Percentiles rank a stretch among this genome's conserved stretches.
These are phyloP conservation scores for Sebastes steindachneri DNA, from an alignment of 2,797 vertebrate genomes.

Conservation along the genomic window DNA sequence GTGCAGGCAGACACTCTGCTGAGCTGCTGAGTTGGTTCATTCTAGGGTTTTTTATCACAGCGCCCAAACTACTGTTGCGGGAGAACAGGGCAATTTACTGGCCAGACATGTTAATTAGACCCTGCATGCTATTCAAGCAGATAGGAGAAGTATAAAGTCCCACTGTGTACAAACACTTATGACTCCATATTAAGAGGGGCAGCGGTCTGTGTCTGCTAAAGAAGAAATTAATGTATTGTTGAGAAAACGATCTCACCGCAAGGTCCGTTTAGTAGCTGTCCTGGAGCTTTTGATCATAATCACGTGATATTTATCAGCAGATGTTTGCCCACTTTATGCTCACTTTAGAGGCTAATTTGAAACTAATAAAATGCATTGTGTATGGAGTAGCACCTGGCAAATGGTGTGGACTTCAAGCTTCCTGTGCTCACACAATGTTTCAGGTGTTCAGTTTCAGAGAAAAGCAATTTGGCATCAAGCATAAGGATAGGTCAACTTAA, in stretches of 20 bases:
- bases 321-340: background rate
- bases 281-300: conserved; percentile 6
- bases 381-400: background rate
- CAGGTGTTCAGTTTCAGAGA: background rate
- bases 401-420: background rate
- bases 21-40: conserved; percentile 56
- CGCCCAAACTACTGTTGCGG: conserved; percentile 54
- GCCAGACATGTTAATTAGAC: conserved; percentile 70
- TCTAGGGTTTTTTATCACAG: conserved; percentile 23
- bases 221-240: background rate
- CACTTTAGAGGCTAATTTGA: background rate
- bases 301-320: background rate
- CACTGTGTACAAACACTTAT: conserved; percentile 43
- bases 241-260: background rate
- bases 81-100: conserved; percentile 63
- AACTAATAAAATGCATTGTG: background rate
- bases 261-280: background rate
- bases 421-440: background rate
- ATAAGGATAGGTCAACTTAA: background rate
- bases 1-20: conserved; percentile 10
- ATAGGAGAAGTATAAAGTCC: conserved; percentile 37
- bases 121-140: conserved; percentile 45
- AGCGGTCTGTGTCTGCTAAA: conserved; percentile 11
- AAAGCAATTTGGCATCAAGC: background rate
- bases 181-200: conserved; percentile 21